phyloP scores from a whole-genome alignment of 2,888 invertebrate species.

The Pandemis heparana region DNA sequence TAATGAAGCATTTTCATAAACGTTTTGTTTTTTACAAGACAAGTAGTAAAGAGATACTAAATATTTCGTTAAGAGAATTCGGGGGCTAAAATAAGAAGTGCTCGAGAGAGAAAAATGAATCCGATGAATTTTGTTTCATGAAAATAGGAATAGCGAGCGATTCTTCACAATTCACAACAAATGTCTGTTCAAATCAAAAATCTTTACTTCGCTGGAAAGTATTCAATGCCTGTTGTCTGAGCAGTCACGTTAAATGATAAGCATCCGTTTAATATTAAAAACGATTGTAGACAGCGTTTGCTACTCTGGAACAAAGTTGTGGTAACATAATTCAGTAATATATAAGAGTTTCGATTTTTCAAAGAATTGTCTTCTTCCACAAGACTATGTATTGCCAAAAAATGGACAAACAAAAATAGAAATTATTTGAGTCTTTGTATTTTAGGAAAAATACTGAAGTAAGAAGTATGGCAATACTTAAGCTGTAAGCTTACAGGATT shows the following conservation, averaged over 20 bases:
- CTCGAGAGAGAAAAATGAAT: background rate
- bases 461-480: too few relatives aligned
- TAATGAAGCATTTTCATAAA: too few relatives aligned
- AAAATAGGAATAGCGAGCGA: background rate
- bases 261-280: background rate
- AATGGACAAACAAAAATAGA: too few relatives aligned
- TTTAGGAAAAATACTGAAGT: too few relatives aligned
- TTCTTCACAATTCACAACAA: background rate
- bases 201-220: background rate
- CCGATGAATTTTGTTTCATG: background rate
- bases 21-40: background rate
- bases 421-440: too few relatives aligned
- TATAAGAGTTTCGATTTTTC: background rate
- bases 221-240: background rate
- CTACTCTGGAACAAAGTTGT: background rate
- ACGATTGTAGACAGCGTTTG: background rate
- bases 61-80: background rate
- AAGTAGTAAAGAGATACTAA: background rate
- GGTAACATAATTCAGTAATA: background rate
- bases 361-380: too few relatives aligned
- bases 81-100: background rate
- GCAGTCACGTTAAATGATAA: background rate
- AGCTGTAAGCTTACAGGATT: too few relatives aligned
- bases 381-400: too few relatives aligned
- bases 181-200: background rate